Conservation (phyloP, 2,113 vertebrate genomes). For the Zosterops japonicus region DNA sequence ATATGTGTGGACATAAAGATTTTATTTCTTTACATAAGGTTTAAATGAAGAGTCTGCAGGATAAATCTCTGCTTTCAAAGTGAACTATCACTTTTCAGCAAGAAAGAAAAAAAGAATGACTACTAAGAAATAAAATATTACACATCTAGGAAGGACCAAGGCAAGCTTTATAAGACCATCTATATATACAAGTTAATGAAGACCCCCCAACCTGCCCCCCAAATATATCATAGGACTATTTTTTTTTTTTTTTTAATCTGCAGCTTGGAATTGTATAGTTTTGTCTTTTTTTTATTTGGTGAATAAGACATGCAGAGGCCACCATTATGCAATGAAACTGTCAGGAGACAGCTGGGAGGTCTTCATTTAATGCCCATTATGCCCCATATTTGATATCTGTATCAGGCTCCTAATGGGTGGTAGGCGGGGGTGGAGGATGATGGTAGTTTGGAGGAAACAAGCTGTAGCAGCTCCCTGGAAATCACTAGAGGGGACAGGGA, state of each 20-base stretch:
- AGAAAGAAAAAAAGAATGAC: slow-evolving; percentile 31
- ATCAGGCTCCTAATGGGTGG: slow-evolving; percentile 12
- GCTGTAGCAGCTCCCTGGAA: slow-evolving; percentile 12
- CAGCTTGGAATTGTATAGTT: background rate
- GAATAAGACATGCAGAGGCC: background rate
- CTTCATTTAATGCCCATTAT: slow-evolving; percentile 51
- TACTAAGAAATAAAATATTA: slow-evolving; percentile 42
- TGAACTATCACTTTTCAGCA: slow-evolving; percentile 52
- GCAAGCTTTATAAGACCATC: background rate
- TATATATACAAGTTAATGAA: background rate
- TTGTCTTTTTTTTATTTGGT: background rate
- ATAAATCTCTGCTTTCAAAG: slow-evolving; percentile 62
- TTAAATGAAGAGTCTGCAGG: slow-evolving; percentile 62
- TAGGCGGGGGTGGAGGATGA: background rate
- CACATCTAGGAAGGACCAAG: background rate
- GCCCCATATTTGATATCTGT: slow-evolving; percentile 12
- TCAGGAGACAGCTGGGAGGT: slow-evolving; percentile 54
- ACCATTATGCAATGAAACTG: slow-evolving; percentile 42
- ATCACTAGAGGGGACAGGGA: background rate
- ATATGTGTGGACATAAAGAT: slow-evolving; percentile 67
- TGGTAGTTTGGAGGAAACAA: background rate
- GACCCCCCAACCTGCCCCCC: background rate
- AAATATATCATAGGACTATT: background rate
- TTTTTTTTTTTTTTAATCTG: background rate
- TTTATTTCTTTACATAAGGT: slow-evolving; percentile 72